phyloP scores from a whole-genome alignment of 2,797 vertebrate species.

The Pseudochromis fuscus region DNA sequence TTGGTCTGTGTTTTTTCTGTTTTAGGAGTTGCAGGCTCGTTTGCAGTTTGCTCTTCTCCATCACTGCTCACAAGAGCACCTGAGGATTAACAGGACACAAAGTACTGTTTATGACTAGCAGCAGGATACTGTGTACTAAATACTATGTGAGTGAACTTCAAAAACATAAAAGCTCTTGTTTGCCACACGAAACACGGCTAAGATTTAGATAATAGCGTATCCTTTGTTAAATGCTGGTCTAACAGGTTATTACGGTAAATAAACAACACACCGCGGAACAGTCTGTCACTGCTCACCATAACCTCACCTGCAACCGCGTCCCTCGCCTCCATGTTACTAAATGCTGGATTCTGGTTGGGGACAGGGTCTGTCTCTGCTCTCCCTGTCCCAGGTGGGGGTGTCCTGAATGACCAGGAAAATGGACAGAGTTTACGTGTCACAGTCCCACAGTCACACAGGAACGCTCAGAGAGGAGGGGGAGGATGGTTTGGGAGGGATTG shows the following conservation, averaged over 20 bases:
- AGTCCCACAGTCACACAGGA: constrained; percentile 14
- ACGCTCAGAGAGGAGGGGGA: not conserved
- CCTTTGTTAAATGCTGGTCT: not conserved
- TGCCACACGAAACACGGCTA: not conserved
- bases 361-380: constrained; percentile 23
- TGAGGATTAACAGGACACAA: constrained; percentile 19
- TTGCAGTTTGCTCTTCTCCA: constrained; percentile 48
- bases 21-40: constrained; percentile 24
- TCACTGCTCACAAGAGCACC: constrained; percentile 65
- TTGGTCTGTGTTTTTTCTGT: constrained; percentile 32
- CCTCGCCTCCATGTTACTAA: constrained; percentile 76
- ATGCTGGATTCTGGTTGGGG: not conserved
- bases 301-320: constrained; percentile 78
- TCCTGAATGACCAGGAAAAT: constrained; percentile 33
- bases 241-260: not conserved
- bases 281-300: constrained; percentile 9
- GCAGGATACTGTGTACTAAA: not conserved
- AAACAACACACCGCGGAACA: constrained; percentile 26
- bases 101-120: not conserved
- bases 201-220: not conserved
- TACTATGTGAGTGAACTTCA: not conserved
- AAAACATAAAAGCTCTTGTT: too few relatives aligned
- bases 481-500: constrained; percentile 17
- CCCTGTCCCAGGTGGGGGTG: constrained; percentile 54
- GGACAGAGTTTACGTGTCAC: constrained; percentile 81